These are phyloP conservation scores for Leptocoma aspasia DNA, from an alignment of 2,113 vertebrate genomes.

Conservation along the genomic window DNA sequence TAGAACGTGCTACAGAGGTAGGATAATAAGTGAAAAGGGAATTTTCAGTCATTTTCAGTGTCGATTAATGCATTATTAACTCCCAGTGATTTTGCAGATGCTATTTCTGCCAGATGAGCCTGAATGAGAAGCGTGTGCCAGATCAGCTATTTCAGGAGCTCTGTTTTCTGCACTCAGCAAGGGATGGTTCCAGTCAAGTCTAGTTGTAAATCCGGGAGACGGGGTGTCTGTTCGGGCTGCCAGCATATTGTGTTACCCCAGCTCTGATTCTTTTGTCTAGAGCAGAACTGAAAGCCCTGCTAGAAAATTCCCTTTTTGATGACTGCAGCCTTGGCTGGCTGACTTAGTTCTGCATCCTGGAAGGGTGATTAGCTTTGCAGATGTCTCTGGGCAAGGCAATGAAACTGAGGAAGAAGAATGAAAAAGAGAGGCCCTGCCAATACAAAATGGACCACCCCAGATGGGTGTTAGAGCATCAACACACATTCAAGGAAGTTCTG, in stretches of 20 bases:
- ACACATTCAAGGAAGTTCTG: not conserved
- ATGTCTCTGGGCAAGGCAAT: not conserved
- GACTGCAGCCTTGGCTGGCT: not conserved
- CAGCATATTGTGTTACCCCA: not conserved
- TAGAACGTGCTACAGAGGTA: not conserved
- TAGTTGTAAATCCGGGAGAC: not conserved
- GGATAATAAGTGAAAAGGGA: constrained; percentile 48
- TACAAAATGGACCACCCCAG: not conserved
- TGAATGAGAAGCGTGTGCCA: not conserved
- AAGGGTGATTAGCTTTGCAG: not conserved
- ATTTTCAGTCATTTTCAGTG: constrained; percentile 31
- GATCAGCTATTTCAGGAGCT: constrained; percentile 41
- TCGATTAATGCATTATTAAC: constrained; percentile 43
- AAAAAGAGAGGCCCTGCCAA: not conserved
- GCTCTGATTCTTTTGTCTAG: not conserved
- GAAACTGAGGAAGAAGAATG: not conserved
- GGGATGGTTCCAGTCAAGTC: constrained; percentile 22
- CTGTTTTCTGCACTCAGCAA: not conserved
- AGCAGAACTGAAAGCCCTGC: not conserved
- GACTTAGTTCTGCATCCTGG: not conserved
- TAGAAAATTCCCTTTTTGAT: not conserved
- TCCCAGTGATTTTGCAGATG: constrained; percentile 40
- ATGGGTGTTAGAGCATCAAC: not conserved
- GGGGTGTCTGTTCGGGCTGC: not conserved
- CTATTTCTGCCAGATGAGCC: constrained; percentile 41